Conservation (phyloP, 2,113 vertebrate genomes). For the Ciconia maguari region DNA sequence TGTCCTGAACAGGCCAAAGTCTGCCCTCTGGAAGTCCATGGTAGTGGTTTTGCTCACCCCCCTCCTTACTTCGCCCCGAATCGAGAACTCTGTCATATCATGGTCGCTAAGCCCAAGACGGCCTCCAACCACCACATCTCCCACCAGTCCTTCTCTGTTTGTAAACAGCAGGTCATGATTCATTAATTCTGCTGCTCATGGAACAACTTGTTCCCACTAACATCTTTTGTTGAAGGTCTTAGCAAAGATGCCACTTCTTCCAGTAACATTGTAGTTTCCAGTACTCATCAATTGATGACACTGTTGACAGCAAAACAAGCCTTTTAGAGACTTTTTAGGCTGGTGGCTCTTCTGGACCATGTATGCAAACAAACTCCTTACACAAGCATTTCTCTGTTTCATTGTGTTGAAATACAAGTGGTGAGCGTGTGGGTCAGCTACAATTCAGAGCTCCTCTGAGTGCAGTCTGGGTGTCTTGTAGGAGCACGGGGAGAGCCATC, state of each 20-base stretch:
- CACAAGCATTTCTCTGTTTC: background rate
- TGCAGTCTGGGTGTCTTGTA: background rate
- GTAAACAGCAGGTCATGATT: background rate
- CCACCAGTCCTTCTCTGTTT: too few species aligned
- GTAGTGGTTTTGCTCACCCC: too few species aligned
- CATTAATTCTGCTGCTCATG: background rate
- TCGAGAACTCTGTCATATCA: too few species aligned
- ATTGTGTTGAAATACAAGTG: background rate
- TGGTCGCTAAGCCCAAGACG: too few species aligned
- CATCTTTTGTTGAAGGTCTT: background rate
- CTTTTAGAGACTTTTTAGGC: background rate
- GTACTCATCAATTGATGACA: background rate
- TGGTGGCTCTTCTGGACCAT: background rate
- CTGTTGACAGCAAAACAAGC: background rate
- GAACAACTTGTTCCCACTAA: background rate
- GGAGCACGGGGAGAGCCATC: background rate
- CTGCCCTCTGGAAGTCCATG: too few species aligned
- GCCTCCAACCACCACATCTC: too few species aligned
- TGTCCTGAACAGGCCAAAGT: too few species aligned
- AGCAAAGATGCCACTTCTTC: background rate
- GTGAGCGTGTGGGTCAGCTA: background rate
- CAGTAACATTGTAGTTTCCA: background rate
- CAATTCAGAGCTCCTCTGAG: background rate
- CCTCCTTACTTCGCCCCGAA: too few species aligned
- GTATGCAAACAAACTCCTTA: background rate